Percentiles rank a stretch among this genome's conserved stretches.
Conservation (phyloP, 2,888 invertebrate species). For the Folsomia candida region DNA sequence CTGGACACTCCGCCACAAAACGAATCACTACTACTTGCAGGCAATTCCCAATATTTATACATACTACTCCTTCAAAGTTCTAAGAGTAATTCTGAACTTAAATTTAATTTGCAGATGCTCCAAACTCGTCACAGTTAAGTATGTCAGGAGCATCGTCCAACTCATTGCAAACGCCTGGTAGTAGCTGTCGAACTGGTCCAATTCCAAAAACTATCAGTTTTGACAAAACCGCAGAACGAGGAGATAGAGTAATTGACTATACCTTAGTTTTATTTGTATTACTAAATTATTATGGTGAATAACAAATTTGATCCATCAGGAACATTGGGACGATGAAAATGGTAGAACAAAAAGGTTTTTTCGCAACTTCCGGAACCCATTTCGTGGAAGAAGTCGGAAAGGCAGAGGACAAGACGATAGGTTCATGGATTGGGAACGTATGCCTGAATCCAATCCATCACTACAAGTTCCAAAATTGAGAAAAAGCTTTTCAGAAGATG, state of each 20-base stretch:
- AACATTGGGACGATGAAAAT: constrained; percentile 60
- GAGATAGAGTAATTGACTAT: constrained; percentile 59
- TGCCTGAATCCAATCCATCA: constrained; percentile 36
- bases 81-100: neutral
- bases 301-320: constrained; percentile 49
- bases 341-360: constrained; percentile 66
- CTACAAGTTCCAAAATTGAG: constrained; percentile 46
- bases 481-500: constrained; percentile 55
- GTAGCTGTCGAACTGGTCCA: constrained; percentile 60
- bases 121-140: constrained; percentile 20
- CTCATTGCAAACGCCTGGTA: constrained; percentile 31
- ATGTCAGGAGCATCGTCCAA: constrained; percentile 25
- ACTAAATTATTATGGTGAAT: neutral
- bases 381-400: constrained; percentile 59
- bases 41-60: too few relatives aligned
- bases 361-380: constrained; percentile 68
- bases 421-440: constrained; percentile 40
- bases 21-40: constrained; percentile 21
- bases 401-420: constrained; percentile 50
- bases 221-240: constrained; percentile 81
- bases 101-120: constrained; percentile 19
- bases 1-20: constrained; percentile 17
- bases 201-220: constrained; percentile 90
- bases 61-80: neutral
- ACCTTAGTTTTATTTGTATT: neutral